These are phyloP conservation scores for Amiota communis DNA, from an alignment of 2,888 invertebrate species.

Conservation along the genomic window DNA sequence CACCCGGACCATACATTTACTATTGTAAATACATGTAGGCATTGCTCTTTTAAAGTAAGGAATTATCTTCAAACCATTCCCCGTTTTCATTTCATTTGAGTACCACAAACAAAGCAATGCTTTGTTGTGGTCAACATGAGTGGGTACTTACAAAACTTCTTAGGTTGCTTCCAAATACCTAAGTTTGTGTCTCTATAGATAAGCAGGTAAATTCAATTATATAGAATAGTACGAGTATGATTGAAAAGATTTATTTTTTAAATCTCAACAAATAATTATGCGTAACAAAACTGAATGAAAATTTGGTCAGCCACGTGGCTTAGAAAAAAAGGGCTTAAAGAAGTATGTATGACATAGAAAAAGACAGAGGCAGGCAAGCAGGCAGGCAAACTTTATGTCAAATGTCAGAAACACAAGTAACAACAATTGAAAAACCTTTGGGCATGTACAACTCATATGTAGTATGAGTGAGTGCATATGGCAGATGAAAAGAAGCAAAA, in stretches of 20 bases:
- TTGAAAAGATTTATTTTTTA: not conserved
- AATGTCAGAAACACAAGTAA: not conserved
- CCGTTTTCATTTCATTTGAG: too few species aligned
- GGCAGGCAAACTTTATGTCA: not conserved
- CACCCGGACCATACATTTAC: conserved; percentile 32
- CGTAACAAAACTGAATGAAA: not conserved
- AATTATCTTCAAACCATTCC: too few species aligned
- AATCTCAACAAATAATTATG: conserved; percentile 10
- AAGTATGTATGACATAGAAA: too few species aligned
- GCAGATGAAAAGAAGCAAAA: conserved; percentile 2
- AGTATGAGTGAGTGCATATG: not conserved
- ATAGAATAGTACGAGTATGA: not conserved
- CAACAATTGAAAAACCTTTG: too few species aligned
- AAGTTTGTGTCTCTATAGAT: not conserved
- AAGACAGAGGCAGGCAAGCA: too few species aligned
- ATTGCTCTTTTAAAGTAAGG: conserved; percentile 48
- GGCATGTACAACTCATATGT: too few species aligned
- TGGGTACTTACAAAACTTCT: not conserved
- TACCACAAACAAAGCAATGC: conserved; percentile 30
- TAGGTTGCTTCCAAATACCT: too few species aligned
- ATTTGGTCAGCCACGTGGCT: conserved; percentile 13
- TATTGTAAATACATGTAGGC: conserved; percentile 55
- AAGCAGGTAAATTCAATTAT: conserved; percentile 1
- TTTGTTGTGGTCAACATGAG: conserved; percentile 55
- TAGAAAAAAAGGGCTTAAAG: conserved; percentile 3